Conservation (phyloP, 1,140 invertebrate species). For the Drosophila lowei region DNA sequence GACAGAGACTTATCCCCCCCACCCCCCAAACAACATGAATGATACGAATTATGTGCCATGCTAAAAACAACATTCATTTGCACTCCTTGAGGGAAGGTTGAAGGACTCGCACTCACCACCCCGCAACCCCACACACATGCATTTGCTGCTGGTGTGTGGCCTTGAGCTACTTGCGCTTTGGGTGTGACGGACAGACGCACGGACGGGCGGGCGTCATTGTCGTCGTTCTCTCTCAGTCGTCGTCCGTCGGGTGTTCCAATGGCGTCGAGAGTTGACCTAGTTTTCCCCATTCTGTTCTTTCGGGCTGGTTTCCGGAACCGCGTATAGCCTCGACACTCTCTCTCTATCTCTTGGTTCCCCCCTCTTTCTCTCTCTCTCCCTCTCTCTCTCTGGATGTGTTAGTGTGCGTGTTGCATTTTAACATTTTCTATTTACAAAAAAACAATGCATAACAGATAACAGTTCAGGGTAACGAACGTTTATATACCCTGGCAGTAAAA, state of each 20-base stretch:
- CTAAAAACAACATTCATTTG: constrained; percentile 6
- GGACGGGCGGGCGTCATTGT: constrained; percentile 62
- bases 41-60: too few relatives aligned
- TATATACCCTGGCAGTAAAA: too few relatives aligned
- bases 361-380: too few relatives aligned
- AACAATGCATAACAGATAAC: not conserved
- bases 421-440: constrained; percentile 62
- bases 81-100: constrained; percentile 25
- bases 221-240: constrained; percentile 47
- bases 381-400: not conserved
- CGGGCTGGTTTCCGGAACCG: constrained; percentile 59
- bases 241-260: constrained; percentile 41
- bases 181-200: constrained; percentile 46
- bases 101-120: constrained; percentile 23
- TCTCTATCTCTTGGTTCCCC: constrained; percentile 10
- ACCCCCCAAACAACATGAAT: constrained; percentile 7
- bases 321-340: constrained; percentile 9
- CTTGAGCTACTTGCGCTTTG: constrained; percentile 73
- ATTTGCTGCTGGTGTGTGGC: constrained; percentile 51
- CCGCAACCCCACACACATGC: constrained; percentile 19
- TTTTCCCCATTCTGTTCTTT: constrained; percentile 46
- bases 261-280: constrained; percentile 75
- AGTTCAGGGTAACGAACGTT: too few relatives aligned
- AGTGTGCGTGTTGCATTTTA: constrained; percentile 64
- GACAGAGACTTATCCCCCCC: not conserved